Evolutionary conservation across 37 sponge, comb jelly and placozoan genomes (phyloP).

Genomic region (Theonella swinhoei): DNA sequence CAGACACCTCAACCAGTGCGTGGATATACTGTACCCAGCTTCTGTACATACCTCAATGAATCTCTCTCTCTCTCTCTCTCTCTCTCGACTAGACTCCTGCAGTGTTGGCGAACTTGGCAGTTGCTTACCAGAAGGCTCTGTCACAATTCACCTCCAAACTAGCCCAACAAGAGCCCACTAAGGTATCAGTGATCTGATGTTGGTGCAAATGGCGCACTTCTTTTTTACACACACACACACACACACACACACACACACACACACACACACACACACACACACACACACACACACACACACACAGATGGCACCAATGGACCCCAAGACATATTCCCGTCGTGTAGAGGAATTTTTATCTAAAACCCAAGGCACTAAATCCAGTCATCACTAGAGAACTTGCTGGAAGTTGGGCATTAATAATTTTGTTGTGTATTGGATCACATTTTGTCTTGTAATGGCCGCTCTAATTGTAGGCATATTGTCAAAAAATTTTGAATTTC

Average conservation of each 20-base stretch:
- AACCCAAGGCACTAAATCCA: conserved; percentile 1
- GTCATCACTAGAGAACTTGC: background rate
- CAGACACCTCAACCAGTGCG: background rate
- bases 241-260: no score
- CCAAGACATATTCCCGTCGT: conserved; percentile 34
- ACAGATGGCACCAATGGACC: conserved; percentile 16
- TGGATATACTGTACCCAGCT: background rate
- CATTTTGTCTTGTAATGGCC: no score
- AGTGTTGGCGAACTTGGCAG: conserved; percentile 30
- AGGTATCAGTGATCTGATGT: no score
- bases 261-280: no score
- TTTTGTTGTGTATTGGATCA: no score
- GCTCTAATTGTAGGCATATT: no score
- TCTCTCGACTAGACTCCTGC: background rate
- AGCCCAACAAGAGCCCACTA: conserved; percentile 17
- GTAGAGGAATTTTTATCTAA: conserved; percentile 72
- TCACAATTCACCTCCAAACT: conserved; percentile 47
- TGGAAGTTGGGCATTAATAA: no score
- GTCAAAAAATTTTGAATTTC: no score
- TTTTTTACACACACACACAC: no score
- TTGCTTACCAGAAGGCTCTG: conserved; percentile 58
- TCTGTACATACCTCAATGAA: background rate
- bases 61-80: background rate
- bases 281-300: no score
- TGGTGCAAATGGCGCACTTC: no score